These are phyloP conservation scores for Stegastes partitus DNA, from an alignment of 2,113 vertebrate species.

Conservation along the genomic window DNA sequence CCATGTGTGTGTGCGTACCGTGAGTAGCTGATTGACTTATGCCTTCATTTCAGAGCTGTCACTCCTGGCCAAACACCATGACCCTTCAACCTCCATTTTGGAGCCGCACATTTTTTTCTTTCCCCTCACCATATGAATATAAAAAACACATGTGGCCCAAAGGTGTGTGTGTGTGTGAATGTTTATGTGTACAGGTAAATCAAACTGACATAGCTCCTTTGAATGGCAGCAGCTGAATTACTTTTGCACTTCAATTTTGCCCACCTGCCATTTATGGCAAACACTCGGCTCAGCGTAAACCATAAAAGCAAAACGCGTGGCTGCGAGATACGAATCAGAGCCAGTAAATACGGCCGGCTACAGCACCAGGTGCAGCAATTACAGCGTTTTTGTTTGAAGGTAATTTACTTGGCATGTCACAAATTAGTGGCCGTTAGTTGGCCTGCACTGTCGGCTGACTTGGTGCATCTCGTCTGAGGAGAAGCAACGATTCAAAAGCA, in stretches of 20 bases:
- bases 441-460: neutral
- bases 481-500: too few species aligned
- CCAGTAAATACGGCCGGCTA: conserved; percentile 41
- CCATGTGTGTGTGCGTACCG: conserved; percentile 12
- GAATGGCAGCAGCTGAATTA: conserved; percentile 80
- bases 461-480: too few species aligned
- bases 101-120: conserved; percentile 56
- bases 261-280: conserved; percentile 76
- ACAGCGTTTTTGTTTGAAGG: conserved; percentile 7
- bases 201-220: conserved; percentile 77
- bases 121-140: conserved; percentile 74
- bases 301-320: conserved; percentile 63
- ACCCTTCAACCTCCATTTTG: conserved; percentile 80
- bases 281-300: conserved; percentile 60
- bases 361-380: conserved; percentile 31
- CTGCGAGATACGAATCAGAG: conserved; percentile 60
- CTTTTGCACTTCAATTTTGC: conserved; percentile 79
- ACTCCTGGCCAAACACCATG: conserved; percentile 83
- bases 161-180: conserved; percentile 46
- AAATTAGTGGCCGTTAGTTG: conserved; percentile 1
- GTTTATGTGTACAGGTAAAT: conserved; percentile 77
- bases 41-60: conserved; percentile 86
- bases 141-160: conserved; percentile 81
- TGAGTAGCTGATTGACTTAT: conserved; percentile 82
- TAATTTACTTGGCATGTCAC: conserved; percentile 37